Evolutionary conservation across 2,888 invertebrate species (phyloP).

Genomic region (Sphecodes monilicornis): DNA sequence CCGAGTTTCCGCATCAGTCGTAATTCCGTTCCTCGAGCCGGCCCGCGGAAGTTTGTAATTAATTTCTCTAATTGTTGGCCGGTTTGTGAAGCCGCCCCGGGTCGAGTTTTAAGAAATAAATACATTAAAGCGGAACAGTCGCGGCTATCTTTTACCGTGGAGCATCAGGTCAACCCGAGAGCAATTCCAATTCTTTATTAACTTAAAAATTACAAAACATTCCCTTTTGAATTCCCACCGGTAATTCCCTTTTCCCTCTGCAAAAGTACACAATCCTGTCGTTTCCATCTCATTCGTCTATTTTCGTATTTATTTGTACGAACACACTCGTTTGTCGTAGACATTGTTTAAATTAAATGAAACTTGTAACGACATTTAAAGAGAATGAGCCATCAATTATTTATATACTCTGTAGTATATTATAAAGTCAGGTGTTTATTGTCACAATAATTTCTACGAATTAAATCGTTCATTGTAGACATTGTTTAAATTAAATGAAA

Average conservation of each 20-base stretch:
- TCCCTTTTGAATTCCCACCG: neutral
- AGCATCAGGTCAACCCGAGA: neutral
- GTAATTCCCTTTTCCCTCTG: neutral
- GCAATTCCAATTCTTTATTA: neutral
- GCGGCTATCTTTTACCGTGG: neutral
- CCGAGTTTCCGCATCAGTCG: neutral
- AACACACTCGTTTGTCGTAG: no score
- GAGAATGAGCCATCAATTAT: no score
- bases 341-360: no score
- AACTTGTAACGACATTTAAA: no score
- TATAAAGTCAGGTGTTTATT: no score
- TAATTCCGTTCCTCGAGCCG: neutral
- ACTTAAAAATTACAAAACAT: neutral
- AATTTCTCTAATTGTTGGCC: conserved; percentile 16
- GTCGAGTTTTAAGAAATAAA: conserved; percentile 7
- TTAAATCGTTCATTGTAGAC: no score
- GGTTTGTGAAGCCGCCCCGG: neutral
- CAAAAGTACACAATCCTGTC: no score
- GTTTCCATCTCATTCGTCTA: no score
- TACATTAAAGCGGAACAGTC: neutral
- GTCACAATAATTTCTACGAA: no score
- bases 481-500: no score
- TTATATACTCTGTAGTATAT: no score
- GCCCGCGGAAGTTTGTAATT: conserved; percentile 17
- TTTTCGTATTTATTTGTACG: no score